Evolutionary conservation across 2,888 invertebrate genomes (phyloP).

Genomic region (Helicoverpa assulta): DNA sequence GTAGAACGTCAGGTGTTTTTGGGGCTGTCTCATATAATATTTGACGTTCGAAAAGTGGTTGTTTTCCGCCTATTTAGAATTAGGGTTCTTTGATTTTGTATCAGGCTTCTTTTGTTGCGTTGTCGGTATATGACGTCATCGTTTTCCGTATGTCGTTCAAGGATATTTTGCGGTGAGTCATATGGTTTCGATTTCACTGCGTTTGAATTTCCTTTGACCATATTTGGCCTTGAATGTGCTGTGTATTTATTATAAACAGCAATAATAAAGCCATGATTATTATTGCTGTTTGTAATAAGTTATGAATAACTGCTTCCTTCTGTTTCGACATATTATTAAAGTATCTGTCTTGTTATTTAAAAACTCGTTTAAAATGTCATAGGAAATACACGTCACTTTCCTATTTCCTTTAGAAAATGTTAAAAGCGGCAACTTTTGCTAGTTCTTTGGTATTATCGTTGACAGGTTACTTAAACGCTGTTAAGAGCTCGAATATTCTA

Average conservation of each 20-base stretch:
- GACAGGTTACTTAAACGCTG: slow-evolving; percentile 32
- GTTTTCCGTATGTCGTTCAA: background rate
- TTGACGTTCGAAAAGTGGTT: no score
- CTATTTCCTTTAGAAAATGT: slow-evolving; percentile 33
- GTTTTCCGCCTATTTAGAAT: no score
- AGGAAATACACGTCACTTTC: slow-evolving; percentile 44
- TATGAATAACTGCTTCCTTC: no score
- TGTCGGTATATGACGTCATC: background rate
- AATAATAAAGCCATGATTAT: no score
- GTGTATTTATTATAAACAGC: background rate
- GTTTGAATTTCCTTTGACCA: background rate
- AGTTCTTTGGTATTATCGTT: slow-evolving; percentile 18
- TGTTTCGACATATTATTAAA: background rate
- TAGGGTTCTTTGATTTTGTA: background rate
- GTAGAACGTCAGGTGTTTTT: no score
- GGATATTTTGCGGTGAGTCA: background rate
- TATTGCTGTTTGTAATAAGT: no score
- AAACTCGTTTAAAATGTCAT: slow-evolving; percentile 48
- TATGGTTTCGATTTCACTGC: background rate
- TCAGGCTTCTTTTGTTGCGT: background rate
- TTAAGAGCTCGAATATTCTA: slow-evolving; percentile 10
- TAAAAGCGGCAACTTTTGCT: slow-evolving; percentile 6
- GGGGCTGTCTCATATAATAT: no score
- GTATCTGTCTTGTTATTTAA: slow-evolving; percentile 6
- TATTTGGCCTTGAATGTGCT: background rate